Conservation (phyloP, 2,113 vertebrate species). For the Anhinga anhinga region DNA sequence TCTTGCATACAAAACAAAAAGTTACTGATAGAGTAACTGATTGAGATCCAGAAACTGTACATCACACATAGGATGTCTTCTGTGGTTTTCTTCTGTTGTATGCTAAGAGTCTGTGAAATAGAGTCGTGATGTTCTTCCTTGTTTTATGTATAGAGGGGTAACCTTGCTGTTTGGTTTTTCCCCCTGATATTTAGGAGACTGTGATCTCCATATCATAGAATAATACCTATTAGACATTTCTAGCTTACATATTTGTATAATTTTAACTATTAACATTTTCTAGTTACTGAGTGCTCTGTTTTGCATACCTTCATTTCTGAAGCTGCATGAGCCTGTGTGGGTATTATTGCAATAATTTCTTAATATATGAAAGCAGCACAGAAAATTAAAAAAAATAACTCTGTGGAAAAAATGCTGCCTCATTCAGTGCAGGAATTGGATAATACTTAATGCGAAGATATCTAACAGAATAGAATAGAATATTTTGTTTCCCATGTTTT, state of each 20-base stretch:
- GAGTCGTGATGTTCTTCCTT: not conserved
- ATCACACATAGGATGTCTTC: not conserved
- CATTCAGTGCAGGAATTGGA: not conserved
- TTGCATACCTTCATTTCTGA: not conserved
- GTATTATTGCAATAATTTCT: not conserved
- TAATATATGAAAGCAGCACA: not conserved
- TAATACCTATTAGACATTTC: not conserved
- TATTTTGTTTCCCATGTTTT: not conserved
- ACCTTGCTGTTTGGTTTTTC: not conserved
- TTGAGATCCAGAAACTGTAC: not conserved
- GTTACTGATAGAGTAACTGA: not conserved
- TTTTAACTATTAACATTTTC: not conserved
- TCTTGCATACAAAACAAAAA: not conserved
- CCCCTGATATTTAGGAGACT: not conserved
- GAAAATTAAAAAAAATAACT: not conserved
- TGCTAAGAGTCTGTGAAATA: not conserved
- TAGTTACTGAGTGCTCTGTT: not conserved
- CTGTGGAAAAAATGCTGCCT: not conserved
- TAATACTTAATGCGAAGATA: not conserved
- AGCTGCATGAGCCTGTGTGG: not conserved
- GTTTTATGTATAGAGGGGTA: not conserved
- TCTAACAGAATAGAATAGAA: not conserved
- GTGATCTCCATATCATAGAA: not conserved
- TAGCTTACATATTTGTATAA: not conserved
- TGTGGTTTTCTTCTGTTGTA: not conserved